Conservation (phyloP, 2,888 invertebrate genomes). For the Cheilosia urbana region DNA sequence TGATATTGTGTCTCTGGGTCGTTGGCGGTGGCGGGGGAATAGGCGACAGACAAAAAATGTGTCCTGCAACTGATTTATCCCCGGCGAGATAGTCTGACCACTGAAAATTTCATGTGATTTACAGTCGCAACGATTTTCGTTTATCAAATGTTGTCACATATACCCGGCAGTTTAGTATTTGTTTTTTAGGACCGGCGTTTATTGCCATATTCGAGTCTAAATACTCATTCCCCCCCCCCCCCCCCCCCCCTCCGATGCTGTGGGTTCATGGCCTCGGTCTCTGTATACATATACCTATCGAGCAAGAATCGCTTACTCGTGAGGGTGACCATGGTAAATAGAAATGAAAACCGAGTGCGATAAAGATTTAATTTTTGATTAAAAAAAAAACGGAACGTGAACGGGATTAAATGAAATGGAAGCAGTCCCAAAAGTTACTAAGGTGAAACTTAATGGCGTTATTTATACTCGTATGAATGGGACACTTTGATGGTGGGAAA, state of each 20-base stretch:
- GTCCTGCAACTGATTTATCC: constrained; percentile 64
- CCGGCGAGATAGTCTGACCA: constrained; percentile 77
- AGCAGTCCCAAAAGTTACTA: constrained; percentile 19
- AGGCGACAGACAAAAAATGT: constrained; percentile 29
- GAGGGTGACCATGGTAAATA: constrained; percentile 10
- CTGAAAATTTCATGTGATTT: constrained; percentile 82
- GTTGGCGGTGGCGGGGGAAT: background rate
- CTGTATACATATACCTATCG: too few species aligned
- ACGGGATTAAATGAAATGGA: constrained; percentile 37
- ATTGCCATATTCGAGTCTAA: constrained; percentile 52
- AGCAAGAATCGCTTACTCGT: background rate
- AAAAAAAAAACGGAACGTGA: constrained; percentile 21
- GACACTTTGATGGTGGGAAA: background rate
- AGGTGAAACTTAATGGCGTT: constrained; percentile 32
- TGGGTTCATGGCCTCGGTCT: background rate
- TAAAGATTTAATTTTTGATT: constrained; percentile 40
- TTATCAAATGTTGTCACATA: constrained; percentile 76
- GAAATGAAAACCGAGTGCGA: constrained; percentile 1
- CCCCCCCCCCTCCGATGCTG: background rate
- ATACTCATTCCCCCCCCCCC: constrained; percentile 21
- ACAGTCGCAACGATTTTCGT: constrained; percentile 81
- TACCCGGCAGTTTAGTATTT: constrained; percentile 50
- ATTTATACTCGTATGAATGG: constrained; percentile 7
- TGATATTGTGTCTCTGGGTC: constrained; percentile 44
- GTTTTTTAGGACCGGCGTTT: constrained; percentile 39